Percentiles rank a stretch among this genome's conserved stretches.
Conservation (phyloP, 2,113 vertebrate genomes). For the Cranoglanis bouderius region DNA sequence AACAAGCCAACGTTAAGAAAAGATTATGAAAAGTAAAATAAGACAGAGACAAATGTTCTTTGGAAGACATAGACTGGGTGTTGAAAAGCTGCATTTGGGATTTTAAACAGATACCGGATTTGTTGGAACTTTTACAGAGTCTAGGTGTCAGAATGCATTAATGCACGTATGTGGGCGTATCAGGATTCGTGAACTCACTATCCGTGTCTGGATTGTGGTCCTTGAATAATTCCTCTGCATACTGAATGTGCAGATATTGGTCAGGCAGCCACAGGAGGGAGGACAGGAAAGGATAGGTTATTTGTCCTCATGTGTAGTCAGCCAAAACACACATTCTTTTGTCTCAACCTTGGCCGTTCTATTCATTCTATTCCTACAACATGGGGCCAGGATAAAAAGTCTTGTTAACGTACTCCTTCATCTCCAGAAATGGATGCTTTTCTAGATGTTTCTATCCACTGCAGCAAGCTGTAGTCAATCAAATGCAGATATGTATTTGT, state of each 20-base stretch:
- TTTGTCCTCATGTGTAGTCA: slow-evolving; percentile 64
- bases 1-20: background rate
- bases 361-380: slow-evolving; percentile 67
- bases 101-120: slow-evolving; percentile 35
- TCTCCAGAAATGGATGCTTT: background rate
- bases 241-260: slow-evolving; percentile 44
- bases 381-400: slow-evolving; percentile 54
- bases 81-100: slow-evolving; percentile 3
- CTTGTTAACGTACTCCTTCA: slow-evolving; percentile 36
- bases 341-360: slow-evolving; percentile 68
- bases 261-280: slow-evolving; percentile 47
- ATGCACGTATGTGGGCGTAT: slow-evolving; percentile 16
- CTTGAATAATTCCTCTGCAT: slow-evolving; percentile 43
- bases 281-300: slow-evolving; percentile 63
- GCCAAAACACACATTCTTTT: slow-evolving; percentile 78
- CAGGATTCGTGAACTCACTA: too few relatives aligned
- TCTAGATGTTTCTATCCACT: background rate
- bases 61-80: background rate
- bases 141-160: slow-evolving; percentile 14
- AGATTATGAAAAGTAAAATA: background rate
- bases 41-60: background rate
- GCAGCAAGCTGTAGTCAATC: background rate
- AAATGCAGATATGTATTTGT: background rate
- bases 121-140: slow-evolving; percentile 4
- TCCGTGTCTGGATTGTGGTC: slow-evolving; percentile 20